Percentiles rank a stretch among this genome's conserved stretches.
Conservation (phyloP, 2,113 vertebrate genomes). For the Sorex fumeus region DNA sequence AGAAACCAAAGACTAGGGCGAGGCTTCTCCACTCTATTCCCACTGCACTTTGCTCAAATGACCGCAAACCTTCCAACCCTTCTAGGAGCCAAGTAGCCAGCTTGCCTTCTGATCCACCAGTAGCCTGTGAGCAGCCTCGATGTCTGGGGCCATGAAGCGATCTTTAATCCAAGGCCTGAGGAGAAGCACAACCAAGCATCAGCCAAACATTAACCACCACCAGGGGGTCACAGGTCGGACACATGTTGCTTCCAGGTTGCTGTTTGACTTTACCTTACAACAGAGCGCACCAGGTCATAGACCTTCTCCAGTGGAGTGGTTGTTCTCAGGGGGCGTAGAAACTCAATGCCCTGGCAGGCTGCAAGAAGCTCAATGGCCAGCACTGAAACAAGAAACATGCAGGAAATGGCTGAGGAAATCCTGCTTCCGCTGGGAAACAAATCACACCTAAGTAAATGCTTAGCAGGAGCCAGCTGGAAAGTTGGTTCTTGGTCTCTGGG, state of each 20-base stretch:
- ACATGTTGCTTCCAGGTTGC: slow-evolving; percentile 51
- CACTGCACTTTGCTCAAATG: background rate
- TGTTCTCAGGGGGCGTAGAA: slow-evolving; percentile 96
- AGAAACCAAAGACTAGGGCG: background rate
- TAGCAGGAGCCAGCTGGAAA: background rate
- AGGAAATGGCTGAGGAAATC: rapidly evolving
- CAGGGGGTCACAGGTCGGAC: background rate
- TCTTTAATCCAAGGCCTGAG: slow-evolving; percentile 98
- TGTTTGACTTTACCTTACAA: slow-evolving; percentile 94
- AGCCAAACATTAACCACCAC: slow-evolving; percentile 79
- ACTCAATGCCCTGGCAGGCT: slow-evolving; percentile 99
- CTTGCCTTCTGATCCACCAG: slow-evolving; percentile 96
- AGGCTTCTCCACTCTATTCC: background rate
- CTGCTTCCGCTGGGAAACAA: background rate
- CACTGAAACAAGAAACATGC: slow-evolving; percentile 87
- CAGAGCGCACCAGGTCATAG: slow-evolving; percentile 97
- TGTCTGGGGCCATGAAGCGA: slow-evolving; percentile 98
- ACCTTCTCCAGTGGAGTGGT: slow-evolving; percentile 99
- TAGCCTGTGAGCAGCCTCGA: slow-evolving; percentile 94
- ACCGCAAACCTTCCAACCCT: too few species aligned
- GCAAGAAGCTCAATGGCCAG: slow-evolving; percentile 97
- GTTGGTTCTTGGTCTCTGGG: background rate
- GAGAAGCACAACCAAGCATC: slow-evolving; percentile 62
- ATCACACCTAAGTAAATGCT: background rate
- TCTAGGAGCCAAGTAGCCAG: background rate